Evolutionary conservation across 2,797 vertebrate species (phyloP), one percentile per base, ranked within the genome.

Genomic region (Crocidura indochinensis): DNA sequence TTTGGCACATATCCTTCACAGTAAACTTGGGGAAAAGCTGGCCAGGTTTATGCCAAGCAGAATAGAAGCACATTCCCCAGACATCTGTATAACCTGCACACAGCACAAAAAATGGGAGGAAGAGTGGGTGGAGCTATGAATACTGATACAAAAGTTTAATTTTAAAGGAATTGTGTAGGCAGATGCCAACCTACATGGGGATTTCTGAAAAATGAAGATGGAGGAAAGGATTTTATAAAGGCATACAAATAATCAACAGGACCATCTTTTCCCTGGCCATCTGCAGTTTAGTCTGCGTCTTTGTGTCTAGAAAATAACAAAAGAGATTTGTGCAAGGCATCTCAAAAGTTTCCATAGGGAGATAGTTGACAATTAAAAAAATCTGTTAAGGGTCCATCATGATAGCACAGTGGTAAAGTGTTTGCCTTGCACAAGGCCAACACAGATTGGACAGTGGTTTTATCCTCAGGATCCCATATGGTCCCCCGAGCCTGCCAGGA

Each of bases 81-180:
- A 93, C 92, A 92, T 74, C 92, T 87, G 51, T 60, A 85, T 83
- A 92, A 93, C 65, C 72, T 95, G 78, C 74, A 79, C 53, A 15
- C 14, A 73, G 76, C 75, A 75, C 31, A 86, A 27, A 91, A 91
- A 73, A 51, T 1, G 31, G 47, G 67, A 80, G 31, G 80, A 72
- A 76, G 94, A 80, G 92, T 60, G 46, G 95, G 77, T 1, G 31
- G 94, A 94, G 60, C 88, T 65, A 89, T 51, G 83, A 92, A 91
- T 89, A 91, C 60, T 56, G 62, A 75, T 24, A 68, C 1, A 4
- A 68, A 82, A 84, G 82, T 78, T 60, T 12, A 78, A 90, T 91
- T 96, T 95, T 96, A 94, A 96, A 94, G 27, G 14, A 91, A 31
- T 15, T 20, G 82, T n/a, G 84, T 88, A 68, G 93, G 92, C 65